Base-by-base conservation (phyloP, 2,797 vertebrate genomes). In the Argya squamiceps region DNA sequence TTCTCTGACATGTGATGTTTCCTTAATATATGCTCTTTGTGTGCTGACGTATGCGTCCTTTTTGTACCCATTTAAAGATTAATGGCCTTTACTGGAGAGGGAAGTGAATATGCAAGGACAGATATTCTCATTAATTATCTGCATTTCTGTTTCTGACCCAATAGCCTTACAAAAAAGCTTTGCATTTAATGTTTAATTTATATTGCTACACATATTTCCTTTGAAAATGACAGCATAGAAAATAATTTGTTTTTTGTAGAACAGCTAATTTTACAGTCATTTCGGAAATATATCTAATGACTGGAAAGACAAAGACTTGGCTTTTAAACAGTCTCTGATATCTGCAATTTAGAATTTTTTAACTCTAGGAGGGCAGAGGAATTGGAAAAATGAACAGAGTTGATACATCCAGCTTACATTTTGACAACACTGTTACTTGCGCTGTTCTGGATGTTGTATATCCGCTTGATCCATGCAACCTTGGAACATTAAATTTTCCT, bases 111-210 rank as follows among this genome's bases (percentile, higher is more conserved):
- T 82, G 47, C 32, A 88, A 89, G 69, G 27, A 36, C 23, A 83
- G 13, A 78, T 73, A 79, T 32, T 87, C 60, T 84, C 44, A 84
- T 71, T 85, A 93, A 88, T 83, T 75, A 74, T 62, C 69, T 77
- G 17, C 15, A 47, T 89, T 92, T 96, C 37, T 83, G 20, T 71
- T 91, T 87, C 71, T 85, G 59, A 89, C 36, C 85, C n/a, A 52
- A 65, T 76, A 60, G 19, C 27, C 24, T 85, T n/a, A 74, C 26
- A 64, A 16, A 34, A 79, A 76, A 92, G 15, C 47, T 78, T 85
- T 85, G 46, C 34, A 70, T 76, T 88, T 95, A 70, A 70, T 80
- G 16, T 89, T 88, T 88, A 84, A 92, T 88, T 93, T 85, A 50
- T 83, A 47, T 71, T 0, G 7, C 15, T 64, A 24, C 15, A 10